Conservation (phyloP, 1,140 invertebrate species). For the Lepidotrigona ventralis region DNA sequence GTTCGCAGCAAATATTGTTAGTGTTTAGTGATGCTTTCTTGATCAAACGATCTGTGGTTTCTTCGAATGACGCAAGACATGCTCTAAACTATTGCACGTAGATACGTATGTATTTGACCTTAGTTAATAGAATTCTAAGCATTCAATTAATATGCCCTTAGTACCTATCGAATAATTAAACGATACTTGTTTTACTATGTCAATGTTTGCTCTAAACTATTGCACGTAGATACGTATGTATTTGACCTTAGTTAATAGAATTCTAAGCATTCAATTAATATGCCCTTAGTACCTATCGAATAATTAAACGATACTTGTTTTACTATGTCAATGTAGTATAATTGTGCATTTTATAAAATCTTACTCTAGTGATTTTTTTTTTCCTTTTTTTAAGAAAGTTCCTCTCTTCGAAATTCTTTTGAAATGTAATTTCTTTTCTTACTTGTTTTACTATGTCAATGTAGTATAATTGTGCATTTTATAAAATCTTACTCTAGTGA, state of each 20-base stretch:
- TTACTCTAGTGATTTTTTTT: not conserved
- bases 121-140: conserved; percentile 59
- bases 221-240: conserved; percentile 47
- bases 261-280: conserved; percentile 66
- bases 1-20: conserved; percentile 7
- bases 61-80: conserved; percentile 53
- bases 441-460: no score
- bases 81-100: conserved; percentile 23
- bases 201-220: conserved; percentile 20
- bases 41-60: conserved; percentile 29
- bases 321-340: not conserved
- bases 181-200: no score
- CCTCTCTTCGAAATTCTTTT: not conserved
- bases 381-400: not conserved
- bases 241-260: conserved; percentile 60
- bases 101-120: conserved; percentile 58
- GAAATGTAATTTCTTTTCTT: not conserved
- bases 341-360: not conserved
- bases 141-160: conserved; percentile 65
- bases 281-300: conserved; percentile 47
- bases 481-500: not conserved
- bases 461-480: not conserved
- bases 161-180: conserved; percentile 56
- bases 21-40: conserved; percentile 26
- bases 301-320: conserved; percentile 58